Conservation (phyloP, 1,140 invertebrate species). For the Cydia fagiglandana region DNA sequence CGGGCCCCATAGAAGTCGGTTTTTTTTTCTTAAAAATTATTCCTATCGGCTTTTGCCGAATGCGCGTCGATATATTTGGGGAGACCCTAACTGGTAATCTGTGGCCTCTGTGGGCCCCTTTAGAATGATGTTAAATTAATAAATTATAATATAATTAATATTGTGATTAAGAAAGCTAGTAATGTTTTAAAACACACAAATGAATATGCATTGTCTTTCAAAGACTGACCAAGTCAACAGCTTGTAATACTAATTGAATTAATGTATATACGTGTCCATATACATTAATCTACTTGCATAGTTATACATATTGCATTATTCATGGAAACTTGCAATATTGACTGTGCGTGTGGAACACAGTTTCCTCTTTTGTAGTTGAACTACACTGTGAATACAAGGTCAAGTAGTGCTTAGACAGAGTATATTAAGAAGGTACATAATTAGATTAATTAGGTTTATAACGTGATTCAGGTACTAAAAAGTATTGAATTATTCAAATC, state of each 20-base stretch:
- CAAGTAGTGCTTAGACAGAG: background rate
- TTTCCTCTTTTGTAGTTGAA: conserved; percentile 15
- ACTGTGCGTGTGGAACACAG: background rate
- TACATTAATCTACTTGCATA: background rate
- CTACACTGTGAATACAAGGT: background rate
- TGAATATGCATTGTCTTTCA: background rate
- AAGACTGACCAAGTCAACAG: background rate
- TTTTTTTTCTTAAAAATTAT: no score
- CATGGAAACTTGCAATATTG: conserved; percentile 22
- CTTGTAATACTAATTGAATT: conserved; percentile 3
- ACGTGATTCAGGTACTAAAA: no score
- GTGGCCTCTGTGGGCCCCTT: no score
- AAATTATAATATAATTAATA: no score
- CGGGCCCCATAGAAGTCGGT: no score
- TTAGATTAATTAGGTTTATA: no score
- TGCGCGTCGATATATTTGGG: no score
- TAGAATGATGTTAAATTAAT: no score
- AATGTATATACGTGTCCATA: background rate
- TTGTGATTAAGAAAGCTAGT: background rate
- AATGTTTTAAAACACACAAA: background rate
- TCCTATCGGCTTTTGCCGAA: no score
- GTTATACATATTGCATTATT: conserved; percentile 23
- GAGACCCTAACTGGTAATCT: no score
- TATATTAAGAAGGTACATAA: no score
- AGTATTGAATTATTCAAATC: no score